Base-by-base conservation (phyloP, 2,797 vertebrate species). In the Cossypha caffra region DNA sequence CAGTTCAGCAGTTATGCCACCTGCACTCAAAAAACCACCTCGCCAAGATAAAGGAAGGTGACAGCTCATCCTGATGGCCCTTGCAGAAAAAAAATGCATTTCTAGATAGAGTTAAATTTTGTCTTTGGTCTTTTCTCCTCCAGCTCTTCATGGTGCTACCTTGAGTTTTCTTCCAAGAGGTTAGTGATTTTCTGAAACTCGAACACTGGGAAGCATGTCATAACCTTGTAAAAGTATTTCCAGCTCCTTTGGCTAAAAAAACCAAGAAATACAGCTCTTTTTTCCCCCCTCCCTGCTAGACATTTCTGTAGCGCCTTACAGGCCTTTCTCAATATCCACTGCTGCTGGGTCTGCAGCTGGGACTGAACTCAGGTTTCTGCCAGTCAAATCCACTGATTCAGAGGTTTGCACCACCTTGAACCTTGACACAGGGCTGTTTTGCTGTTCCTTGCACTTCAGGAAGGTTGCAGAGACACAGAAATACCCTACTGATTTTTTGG, bases 391-490 rank as follows among this genome's bases (percentile, higher is more conserved):
- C 77, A 59, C n/a, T 9, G n/a, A 62, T 15, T 9, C 58, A 81
- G 64, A 62, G 21, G 16, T 72, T 31, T 81, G 33, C 29, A 79
- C 25, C 28, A 71, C 55, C 67, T 57, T 31, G 33, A 80, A 73
- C 28, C 20, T 51, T 55, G 29, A 59, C n/a, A 90, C 3, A 9
- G 33, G 24, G 10, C 18, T 58, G 16, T 50, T 89, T 61, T 2
- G 1, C 38, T 69, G 31, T 11, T 79, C 40, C 21, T 71, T 26
- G 26, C 45, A 51, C 71, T 59, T 54, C 61, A 29, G 47, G 17
- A 84, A 17, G 7, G 35, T 38, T 48, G 35, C 28, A 77, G 23
- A 80, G 55, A 91, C 62, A 42, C 67, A 75, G 86, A 82, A 95
- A 92, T 79, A 45, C 31, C 21, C 59, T 0, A 8, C 33, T 89